Evolutionary conservation across 2,888 invertebrate species (phyloP).

Genomic region (Cosmia pyralina): DNA sequence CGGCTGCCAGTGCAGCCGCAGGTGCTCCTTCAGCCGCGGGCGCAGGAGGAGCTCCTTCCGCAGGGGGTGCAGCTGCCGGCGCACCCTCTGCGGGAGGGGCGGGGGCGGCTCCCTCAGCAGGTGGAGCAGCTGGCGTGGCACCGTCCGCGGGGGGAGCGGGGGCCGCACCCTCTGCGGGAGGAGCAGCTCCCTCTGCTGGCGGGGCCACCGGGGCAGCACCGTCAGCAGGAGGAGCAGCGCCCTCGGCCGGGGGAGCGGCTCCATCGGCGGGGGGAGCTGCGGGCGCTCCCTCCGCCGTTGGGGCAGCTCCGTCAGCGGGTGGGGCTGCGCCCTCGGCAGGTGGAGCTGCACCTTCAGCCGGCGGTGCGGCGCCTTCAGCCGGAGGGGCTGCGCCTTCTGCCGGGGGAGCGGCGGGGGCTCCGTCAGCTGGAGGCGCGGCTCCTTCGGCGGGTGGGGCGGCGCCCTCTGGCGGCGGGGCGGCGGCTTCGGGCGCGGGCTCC

Average conservation of each 20-base stretch:
- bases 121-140: conserved; percentile 69
- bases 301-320: conserved; percentile 69
- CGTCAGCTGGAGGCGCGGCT: conserved; percentile 74
- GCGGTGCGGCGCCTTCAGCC: conserved; percentile 66
- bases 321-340: conserved; percentile 74
- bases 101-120: conserved; percentile 73
- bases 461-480: conserved; percentile 59
- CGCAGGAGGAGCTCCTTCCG: conserved; percentile 62
- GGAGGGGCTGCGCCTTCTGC: conserved; percentile 63
- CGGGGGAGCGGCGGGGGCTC: conserved; percentile 68
- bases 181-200: conserved; percentile 62
- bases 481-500: conserved; percentile 61
- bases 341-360: conserved; percentile 64
- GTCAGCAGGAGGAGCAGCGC: conserved; percentile 60
- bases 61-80: conserved; percentile 58
- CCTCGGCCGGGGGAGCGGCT: conserved; percentile 73
- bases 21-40: conserved; percentile 60
- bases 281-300: conserved; percentile 70
- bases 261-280: conserved; percentile 64
- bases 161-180: conserved; percentile 66
- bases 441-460: conserved; percentile 68
- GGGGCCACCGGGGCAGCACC: conserved; percentile 66
- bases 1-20: conserved; percentile 59
- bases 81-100: conserved; percentile 65
- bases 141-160: conserved; percentile 72